Percentiles rank a stretch among this genome's conserved stretches.
Evolutionary conservation across 2,113 vertebrate genomes (phyloP).

Genomic region (Oreochromis niloticus): DNA sequence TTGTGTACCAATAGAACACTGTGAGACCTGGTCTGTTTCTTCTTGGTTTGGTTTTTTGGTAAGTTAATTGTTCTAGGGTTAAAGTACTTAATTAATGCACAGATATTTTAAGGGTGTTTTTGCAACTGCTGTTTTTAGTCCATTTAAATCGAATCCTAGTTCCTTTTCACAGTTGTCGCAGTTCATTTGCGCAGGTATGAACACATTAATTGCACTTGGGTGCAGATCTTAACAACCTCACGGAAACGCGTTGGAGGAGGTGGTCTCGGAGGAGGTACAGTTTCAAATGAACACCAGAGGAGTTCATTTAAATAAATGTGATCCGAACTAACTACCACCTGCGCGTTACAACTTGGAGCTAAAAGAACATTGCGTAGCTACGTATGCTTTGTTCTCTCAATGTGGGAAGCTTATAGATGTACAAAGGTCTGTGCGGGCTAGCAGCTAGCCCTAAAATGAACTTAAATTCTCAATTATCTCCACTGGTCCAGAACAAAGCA

Average conservation of each 20-base stretch:
- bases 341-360: background rate
- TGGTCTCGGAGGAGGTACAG: background rate
- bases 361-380: background rate
- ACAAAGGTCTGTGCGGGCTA: background rate
- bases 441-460: background rate
- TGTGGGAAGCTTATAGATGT: background rate
- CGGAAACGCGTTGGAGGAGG: background rate
- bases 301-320: background rate
- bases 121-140: background rate
- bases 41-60: background rate
- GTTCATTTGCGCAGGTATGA: background rate
- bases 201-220: background rate
- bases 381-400: background rate
- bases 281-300: background rate
- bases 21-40: background rate
- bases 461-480: background rate
- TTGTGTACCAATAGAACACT: background rate
- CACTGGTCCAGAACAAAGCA: background rate
- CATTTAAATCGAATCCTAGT: background rate
- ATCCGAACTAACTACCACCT: background rate
- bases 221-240: background rate
- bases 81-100: background rate
- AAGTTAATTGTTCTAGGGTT: background rate
- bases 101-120: background rate
- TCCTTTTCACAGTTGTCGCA: background rate